These are phyloP conservation scores for Laterallus jamaicensis DNA, from an alignment of 2,113 vertebrate species.

Conservation along the genomic window DNA sequence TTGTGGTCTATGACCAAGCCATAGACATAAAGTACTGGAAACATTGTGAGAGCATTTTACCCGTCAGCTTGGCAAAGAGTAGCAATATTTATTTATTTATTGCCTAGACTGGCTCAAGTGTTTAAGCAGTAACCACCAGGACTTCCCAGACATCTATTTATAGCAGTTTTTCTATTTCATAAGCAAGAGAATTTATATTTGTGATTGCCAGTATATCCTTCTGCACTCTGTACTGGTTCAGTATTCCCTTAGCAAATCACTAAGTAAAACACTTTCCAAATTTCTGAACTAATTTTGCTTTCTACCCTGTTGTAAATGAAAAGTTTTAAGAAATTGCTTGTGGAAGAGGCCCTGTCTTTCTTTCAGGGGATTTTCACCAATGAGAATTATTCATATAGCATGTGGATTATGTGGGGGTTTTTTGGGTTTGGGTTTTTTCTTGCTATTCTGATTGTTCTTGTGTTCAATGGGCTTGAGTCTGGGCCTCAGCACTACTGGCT, in stretches of 20 bases:
- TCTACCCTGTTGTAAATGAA: neutral
- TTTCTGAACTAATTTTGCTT: neutral
- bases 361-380: neutral
- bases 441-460: neutral
- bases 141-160: slow-evolving; percentile 4
- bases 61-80: neutral
- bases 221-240: neutral
- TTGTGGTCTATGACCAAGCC: slow-evolving; percentile 42
- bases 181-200: neutral
- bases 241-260: neutral
- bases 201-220: neutral
- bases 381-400: neutral
- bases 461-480: neutral
- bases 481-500: neutral
- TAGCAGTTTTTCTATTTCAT: neutral
- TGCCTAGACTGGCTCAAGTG: neutral
- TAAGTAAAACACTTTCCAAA: neutral
- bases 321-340: neutral
- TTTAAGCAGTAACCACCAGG: neutral
- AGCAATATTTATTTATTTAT: slow-evolving; percentile 31
- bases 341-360: neutral
- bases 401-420: neutral
- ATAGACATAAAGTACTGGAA: slow-evolving; percentile 43
- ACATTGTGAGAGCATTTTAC: neutral
- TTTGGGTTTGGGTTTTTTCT: no score